A percentile compares a stretch with the other conserved stretches of the same genome.
Evolutionary conservation across 23 tunicate species (phyloP).

Genomic region (Botrylloides violaceus): DNA sequence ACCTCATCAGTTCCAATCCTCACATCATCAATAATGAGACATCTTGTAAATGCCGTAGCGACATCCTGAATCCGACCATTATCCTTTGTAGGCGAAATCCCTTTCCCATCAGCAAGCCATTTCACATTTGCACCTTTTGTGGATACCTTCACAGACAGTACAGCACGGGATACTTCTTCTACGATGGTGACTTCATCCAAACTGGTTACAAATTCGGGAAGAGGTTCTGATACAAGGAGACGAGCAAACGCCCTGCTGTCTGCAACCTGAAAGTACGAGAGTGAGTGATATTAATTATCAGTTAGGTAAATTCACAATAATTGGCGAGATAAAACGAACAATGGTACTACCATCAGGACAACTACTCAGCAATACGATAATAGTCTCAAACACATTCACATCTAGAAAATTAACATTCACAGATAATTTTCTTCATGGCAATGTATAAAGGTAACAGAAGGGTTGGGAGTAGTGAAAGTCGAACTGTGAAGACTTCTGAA

Average conservation of each 20-base stretch:
- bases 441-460: too few relatives aligned
- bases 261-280: conserved; percentile 2
- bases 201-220: background rate
- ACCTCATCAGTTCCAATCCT: conserved; percentile 16
- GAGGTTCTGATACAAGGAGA: conserved; percentile 11
- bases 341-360: too few relatives aligned
- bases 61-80: conserved; percentile 8
- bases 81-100: background rate
- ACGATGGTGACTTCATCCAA: background rate
- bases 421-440: too few relatives aligned
- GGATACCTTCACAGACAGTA: conserved; percentile 10
- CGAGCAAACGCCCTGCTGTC: conserved; percentile 10
- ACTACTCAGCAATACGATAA: too few relatives aligned
- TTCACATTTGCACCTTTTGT: conserved; percentile 3
- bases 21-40: conserved; percentile 17
- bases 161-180: conserved; percentile 15
- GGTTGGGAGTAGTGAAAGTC: too few relatives aligned
- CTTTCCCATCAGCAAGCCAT: conserved; percentile 23
- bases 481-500: too few relatives aligned
- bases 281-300: too few relatives aligned
- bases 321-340: too few relatives aligned
- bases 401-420: too few relatives aligned
- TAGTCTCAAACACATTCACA: too few relatives aligned
- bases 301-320: too few relatives aligned
- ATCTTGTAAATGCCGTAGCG: background rate